Evolutionary conservation across 2,888 invertebrate species (phyloP), one percentile per base, ranked within the genome.

Genomic region (Megastigmus dorsalis): DNA sequence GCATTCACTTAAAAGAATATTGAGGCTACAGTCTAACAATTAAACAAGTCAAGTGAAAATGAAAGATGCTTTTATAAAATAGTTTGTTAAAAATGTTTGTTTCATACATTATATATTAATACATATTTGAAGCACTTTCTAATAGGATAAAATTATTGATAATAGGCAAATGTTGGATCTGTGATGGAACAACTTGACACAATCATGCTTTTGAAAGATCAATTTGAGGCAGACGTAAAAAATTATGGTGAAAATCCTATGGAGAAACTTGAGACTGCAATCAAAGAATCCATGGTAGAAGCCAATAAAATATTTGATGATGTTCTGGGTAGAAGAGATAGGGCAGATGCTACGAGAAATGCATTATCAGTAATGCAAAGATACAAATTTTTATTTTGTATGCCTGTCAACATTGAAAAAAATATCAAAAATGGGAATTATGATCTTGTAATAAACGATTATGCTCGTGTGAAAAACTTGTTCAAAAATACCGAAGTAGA

Each of bases 361-460:
- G 98, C 98, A 0, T 90, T 99, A 3, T 94, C 96, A 74, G 94
- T 99, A 6, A 91, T 99, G 79, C 96, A 96, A 62, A 91, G 99
- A 50, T 99, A 98, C 89, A 95, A 95, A 88, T 98, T 99, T 88
- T 91, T 99, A 7, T 99, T 99, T 88, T 97, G 98, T 86, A 91
- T 99, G 80, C 98, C 99, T 0, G 94, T 96, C 41, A 94, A 95
- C 55, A 98, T 99, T 59, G 97, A 98, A 83, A 93, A 94, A 80
- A 98, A 97, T 83, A 96, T 99, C 76, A 93, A 95, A 81, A 94
- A 95, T 83, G 97, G 97, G 62, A 98, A 99, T 85, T 99, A 97
- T 86, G 98, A 99, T 86, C 92, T 97, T 62, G 97, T 99, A 23
- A 97, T 99, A 74, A 99, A 98, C 85, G 99, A 99, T 88, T 99